phyloP scores from a whole-genome alignment of 2,113 vertebrate species.

The Shinisaurus crocodilurus region DNA sequence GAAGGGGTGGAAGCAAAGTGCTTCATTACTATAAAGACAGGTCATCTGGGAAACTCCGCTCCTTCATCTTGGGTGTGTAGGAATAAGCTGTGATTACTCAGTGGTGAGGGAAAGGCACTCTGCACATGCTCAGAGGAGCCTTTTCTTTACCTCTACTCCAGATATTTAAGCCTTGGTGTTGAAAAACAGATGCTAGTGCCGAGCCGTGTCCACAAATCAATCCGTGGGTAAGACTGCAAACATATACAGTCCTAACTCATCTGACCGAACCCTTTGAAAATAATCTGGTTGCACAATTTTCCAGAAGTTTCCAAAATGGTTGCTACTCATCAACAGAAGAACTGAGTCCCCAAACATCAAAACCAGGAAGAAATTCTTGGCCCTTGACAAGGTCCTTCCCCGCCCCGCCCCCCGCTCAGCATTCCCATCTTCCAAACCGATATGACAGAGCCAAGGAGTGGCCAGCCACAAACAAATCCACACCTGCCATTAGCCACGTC shows the following conservation, averaged over 20 bases:
- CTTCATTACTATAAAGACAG: neutral
- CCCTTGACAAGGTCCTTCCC: neutral
- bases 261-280: neutral
- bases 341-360: neutral
- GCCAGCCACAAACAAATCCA: too few species aligned
- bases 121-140: neutral
- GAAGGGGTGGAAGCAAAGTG: neutral
- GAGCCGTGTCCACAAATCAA: neutral
- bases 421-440: neutral
- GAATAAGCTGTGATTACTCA: neutral
- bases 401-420: neutral
- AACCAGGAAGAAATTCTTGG: neutral
- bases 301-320: neutral
- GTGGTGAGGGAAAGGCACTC: neutral
- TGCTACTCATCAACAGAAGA: neutral
- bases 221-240: neutral
- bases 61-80: neutral
- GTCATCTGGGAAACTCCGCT: neutral
- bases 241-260: too few species aligned
- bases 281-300: neutral
- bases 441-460: neutral
- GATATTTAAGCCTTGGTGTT: neutral
- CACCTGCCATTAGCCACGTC: neutral
- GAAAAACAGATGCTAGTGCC: neutral
- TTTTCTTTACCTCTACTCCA: neutral